phyloP scores from a whole-genome alignment of 2,888 invertebrate genomes.

The Agriopis marginaria region DNA sequence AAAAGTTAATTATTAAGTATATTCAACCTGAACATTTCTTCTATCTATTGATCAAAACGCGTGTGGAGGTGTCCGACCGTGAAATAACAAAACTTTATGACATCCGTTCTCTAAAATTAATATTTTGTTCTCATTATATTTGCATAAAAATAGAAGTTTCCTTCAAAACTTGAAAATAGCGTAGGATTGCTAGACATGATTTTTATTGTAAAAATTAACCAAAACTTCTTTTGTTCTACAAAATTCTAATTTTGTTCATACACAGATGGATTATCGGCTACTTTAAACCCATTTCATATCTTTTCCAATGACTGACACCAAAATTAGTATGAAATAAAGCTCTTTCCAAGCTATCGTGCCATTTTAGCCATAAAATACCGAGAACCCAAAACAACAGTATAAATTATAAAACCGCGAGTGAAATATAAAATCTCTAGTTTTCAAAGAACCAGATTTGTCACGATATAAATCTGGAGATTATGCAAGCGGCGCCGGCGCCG shows the following conservation, averaged over 20 bases:
- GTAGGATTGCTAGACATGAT: constrained; percentile 5
- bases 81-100: constrained; percentile 22
- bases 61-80: constrained; percentile 6
- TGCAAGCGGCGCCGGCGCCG: constrained; percentile 39
- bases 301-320: constrained; percentile 2
- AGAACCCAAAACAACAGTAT: constrained; percentile 34
- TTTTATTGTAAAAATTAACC: not conserved
- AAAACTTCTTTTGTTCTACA: not conserved
- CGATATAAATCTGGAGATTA: constrained; percentile 43
- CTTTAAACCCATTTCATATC: not conserved
- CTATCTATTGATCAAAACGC: not conserved
- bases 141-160: constrained; percentile 10
- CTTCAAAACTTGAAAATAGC: constrained; percentile 2
- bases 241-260: not conserved
- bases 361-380: constrained; percentile 24
- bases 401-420: constrained; percentile 40
- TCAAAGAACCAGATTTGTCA: constrained; percentile 43
- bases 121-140: constrained; percentile 9
- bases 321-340: not conserved
- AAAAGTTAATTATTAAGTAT: too few species aligned
- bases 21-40: too few species aligned
- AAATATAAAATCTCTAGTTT: constrained; percentile 27
- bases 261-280: not conserved
- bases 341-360: constrained; percentile 1
- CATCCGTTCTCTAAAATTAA: constrained; percentile 21